These are phyloP conservation scores for Pollenia griseotomentosa DNA, from an alignment of 2,888 invertebrate species.

Conservation along the genomic window DNA sequence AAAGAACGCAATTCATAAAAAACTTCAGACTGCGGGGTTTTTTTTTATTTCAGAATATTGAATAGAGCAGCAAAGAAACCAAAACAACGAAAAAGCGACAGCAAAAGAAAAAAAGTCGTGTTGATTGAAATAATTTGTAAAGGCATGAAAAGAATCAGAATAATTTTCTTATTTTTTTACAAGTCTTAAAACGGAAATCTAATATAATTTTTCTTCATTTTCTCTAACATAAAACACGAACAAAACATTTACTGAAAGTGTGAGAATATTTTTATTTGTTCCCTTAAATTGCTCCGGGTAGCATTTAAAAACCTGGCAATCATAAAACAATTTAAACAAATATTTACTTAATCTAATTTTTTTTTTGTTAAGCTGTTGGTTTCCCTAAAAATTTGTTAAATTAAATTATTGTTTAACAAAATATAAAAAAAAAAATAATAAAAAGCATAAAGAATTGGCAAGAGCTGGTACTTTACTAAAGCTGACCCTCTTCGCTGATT, in stretches of 20 bases:
- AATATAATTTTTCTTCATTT: constrained; percentile 32
- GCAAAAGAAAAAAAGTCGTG: constrained; percentile 10
- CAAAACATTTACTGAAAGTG: neutral
- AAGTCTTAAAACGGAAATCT: constrained; percentile 34
- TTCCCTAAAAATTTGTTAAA: constrained; percentile 27
- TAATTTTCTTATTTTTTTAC: constrained; percentile 30
- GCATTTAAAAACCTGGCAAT: constrained; percentile 26
- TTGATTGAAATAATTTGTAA: constrained; percentile 43
- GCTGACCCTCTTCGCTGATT: neutral
- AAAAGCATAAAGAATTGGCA: too few species aligned
- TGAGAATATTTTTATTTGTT: neutral
- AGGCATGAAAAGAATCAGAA: constrained; percentile 27
- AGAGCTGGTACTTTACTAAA: too few species aligned
- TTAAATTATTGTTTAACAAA: constrained; percentile 51
- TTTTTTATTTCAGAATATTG: neutral
- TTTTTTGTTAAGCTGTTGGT: neutral
- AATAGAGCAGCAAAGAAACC: neutral
- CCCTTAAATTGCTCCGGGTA: constrained; percentile 1
- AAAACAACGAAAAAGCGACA: constrained; percentile 3
- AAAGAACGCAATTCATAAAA: neutral
- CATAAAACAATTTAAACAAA: constrained; percentile 38
- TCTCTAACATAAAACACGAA: constrained; percentile 3
- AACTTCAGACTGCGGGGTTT: neutral
- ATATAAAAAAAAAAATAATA: neutral
- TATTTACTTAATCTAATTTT: constrained; percentile 46